Conservation (phyloP, 1,140 invertebrate species). For the Epicauta chinensis region DNA sequence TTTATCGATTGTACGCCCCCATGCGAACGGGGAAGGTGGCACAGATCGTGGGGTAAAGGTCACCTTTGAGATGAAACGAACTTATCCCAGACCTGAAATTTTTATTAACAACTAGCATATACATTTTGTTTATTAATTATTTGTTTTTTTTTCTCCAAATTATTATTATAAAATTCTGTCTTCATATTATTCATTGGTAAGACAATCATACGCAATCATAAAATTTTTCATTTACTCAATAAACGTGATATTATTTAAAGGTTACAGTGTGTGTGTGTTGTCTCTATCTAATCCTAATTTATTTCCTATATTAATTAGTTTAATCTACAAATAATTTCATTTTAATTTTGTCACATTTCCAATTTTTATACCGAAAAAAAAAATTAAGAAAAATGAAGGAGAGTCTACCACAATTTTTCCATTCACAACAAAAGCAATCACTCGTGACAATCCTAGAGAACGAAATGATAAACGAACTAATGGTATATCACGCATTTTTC, state of each 20-base stretch:
- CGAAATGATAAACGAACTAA: no score
- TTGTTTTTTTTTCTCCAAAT: conserved; percentile 4
- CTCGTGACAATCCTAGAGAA: no score
- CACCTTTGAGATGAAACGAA: no score
- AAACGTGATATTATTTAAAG: conserved; percentile 14
- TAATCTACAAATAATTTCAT: conserved; percentile 13
- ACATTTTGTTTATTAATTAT: conserved; percentile 31
- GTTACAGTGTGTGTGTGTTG: not conserved
- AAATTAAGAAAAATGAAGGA: no score
- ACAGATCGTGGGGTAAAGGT: not conserved
- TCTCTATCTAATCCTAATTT: not conserved
- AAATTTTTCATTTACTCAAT: conserved; percentile 12
- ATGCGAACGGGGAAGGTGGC: no score
- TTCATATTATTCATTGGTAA: conserved; percentile 14
- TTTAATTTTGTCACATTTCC: not conserved
- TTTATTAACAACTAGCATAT: conserved; percentile 45
- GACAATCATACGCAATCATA: conserved; percentile 11
- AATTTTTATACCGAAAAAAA: no score
- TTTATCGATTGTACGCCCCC: conserved; percentile 14
- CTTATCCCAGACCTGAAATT: conserved; percentile 41
- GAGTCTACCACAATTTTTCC: no score
- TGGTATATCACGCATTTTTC: no score
- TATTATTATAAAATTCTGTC: conserved; percentile 34
- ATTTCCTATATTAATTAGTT: not conserved
- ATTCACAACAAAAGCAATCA: no score